phyloP scores from a whole-genome alignment of 2,888 invertebrate species.

The Melipona bicolor region DNA sequence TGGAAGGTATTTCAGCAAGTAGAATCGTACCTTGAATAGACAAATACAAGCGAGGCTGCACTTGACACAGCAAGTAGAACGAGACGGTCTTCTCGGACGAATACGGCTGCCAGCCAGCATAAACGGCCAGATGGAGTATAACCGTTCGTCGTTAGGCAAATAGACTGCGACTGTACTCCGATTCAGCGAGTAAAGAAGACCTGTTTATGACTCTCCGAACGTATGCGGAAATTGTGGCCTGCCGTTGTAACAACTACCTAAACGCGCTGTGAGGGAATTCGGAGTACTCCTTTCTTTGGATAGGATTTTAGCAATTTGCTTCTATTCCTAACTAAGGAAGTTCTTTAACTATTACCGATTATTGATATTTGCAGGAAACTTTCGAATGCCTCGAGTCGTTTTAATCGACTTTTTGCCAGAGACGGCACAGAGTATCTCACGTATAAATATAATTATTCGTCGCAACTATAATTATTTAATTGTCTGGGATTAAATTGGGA shows the following conservation, averaged over 20 bases:
- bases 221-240: neutral
- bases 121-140: constrained; percentile 29
- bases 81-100: neutral
- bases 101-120: constrained; percentile 6
- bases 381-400: no score
- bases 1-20: neutral
- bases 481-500: no score
- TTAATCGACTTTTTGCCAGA: no score
- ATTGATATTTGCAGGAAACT: no score
- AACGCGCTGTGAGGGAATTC: neutral
- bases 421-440: no score
- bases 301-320: no score
- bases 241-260: neutral
- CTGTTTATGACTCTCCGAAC: neutral
- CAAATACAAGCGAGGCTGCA: neutral
- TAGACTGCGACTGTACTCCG: constrained; percentile 8
- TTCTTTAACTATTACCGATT: no score
- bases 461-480: no score
- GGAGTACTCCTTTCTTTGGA: no score
- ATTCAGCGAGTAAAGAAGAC: constrained; percentile 9
- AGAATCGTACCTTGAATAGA: constrained; percentile 4
- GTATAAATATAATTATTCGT: no score
- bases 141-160: constrained; percentile 29
- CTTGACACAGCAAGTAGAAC: constrained; percentile 14
- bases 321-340: no score